phyloP scores from a whole-genome alignment of 1,140 invertebrate genomes.

The Aphaenogaster ashmeadi region DNA sequence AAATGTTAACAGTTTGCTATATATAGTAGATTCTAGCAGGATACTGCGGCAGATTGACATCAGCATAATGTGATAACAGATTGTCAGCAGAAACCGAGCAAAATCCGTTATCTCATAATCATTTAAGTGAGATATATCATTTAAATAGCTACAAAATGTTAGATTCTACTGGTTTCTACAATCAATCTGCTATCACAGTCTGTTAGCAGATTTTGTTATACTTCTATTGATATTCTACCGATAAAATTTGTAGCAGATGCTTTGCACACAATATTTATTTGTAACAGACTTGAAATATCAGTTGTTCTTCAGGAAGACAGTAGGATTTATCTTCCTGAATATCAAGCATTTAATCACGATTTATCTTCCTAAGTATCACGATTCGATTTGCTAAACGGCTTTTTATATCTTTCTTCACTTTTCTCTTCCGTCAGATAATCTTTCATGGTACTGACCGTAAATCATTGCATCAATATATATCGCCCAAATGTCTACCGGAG shows the following conservation, averaged over 20 bases:
- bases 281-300: neutral
- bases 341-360: neutral
- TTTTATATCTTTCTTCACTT: slow-evolving; percentile 54
- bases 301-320: neutral
- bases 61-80: too few species aligned
- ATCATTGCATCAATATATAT: slow-evolving; percentile 93
- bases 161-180: neutral
- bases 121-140: neutral
- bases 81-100: neutral
- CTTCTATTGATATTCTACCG: neutral
- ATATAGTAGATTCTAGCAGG: neutral
- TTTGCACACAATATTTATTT: neutral
- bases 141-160: neutral
- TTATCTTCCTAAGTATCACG: neutral
- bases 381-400: neutral
- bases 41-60: neutral
- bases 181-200: neutral
- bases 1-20: neutral
- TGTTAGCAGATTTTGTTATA: neutral
- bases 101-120: neutral
- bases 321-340: neutral
- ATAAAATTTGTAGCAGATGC: neutral
- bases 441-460: slow-evolving; percentile 95
- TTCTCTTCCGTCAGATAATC: slow-evolving; percentile 88
- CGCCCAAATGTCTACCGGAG: slow-evolving; percentile 92